Base-by-base conservation (phyloP, 2,888 invertebrate genomes). In the Coelinius sp. region DNA sequence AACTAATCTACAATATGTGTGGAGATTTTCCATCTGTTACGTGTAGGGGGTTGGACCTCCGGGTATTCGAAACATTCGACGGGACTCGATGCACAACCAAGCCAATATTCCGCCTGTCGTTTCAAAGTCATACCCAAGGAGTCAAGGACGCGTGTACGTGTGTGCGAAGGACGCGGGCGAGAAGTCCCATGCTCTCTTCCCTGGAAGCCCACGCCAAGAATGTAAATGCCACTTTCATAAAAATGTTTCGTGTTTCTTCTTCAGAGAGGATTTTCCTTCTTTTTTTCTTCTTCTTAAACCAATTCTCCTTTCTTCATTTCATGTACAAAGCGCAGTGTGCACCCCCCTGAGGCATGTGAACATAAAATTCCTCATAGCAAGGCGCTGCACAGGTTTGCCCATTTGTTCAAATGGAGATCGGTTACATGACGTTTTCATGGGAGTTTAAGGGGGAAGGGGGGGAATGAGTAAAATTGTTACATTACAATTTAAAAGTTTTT, bases 201-300 rank as follows among this genome's bases (percentile, higher is more conserved):
- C n/a, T 56, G 62, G 17, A 63, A 68, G 71, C 71, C 70, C 70
- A 71, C 71, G 62, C 73, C 31, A 72, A 64, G 73, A 75, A 75
- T 77, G 73, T 69, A 76, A 76, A 73, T 77, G 75, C 74, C 73
- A 76, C 75, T 75, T 75, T 76, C 73, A 75, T 75, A 49, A 68
- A 49, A 73, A 73, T 72, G 68, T 72, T 69, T 68, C 70, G 69
- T 70, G 70, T 76, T 64, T 68, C 71, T 49, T 44, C 70, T 73
- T 70, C 24, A 5, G 10, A 0, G 1, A 17, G 8, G 6, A 17
- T 63, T 63, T 41, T 63, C 35, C 14, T 17, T 35, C 35, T 56
- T 56, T 56, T 14, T 3, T 56, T 14, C 7, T 12, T 10, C 31
- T 35, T 27, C 1, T 59, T 27, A 27, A 17, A 17, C 27, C 31